Percentiles rank a stretch among this genome's conserved stretches.
Conservation (phyloP, 2,797 vertebrate species). For the Coluber constrictor region DNA sequence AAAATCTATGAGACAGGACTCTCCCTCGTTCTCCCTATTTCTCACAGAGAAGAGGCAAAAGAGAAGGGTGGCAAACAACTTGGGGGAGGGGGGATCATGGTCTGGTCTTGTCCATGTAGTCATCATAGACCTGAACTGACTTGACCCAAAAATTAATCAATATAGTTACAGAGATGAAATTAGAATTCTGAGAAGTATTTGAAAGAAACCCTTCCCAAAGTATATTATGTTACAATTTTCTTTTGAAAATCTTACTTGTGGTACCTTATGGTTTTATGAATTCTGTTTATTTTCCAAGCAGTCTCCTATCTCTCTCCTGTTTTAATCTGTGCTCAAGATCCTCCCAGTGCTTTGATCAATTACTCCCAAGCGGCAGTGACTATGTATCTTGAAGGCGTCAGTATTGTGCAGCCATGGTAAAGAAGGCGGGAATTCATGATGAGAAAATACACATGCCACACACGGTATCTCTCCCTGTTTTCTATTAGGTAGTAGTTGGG, state of each 20-base stretch:
- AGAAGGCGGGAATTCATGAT: neutral
- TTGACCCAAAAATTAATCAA: neutral
- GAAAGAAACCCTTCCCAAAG: neutral
- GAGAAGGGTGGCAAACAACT: neutral
- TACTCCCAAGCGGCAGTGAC: neutral
- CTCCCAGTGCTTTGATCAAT: neutral
- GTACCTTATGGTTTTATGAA: neutral
- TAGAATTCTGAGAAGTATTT: neutral
- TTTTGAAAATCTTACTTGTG: neutral
- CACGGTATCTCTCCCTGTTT: neutral
- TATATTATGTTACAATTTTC: neutral
- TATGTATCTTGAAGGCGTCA: neutral
- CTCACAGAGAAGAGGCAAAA: neutral
- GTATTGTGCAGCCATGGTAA: neutral
- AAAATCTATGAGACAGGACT: neutral
- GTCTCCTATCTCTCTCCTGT: neutral
- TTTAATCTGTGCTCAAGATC: neutral
- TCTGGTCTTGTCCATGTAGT: neutral
- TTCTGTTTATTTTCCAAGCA: neutral
- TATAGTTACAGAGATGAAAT: neutral
- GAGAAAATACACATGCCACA: neutral
- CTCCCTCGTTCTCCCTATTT: neutral
- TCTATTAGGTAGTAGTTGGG: neutral
- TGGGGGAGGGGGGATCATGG: neutral
- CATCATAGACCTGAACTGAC: neutral